Evolutionary conservation across 2,113 vertebrate species (phyloP).

Genomic region (Notechis scutatus): DNA sequence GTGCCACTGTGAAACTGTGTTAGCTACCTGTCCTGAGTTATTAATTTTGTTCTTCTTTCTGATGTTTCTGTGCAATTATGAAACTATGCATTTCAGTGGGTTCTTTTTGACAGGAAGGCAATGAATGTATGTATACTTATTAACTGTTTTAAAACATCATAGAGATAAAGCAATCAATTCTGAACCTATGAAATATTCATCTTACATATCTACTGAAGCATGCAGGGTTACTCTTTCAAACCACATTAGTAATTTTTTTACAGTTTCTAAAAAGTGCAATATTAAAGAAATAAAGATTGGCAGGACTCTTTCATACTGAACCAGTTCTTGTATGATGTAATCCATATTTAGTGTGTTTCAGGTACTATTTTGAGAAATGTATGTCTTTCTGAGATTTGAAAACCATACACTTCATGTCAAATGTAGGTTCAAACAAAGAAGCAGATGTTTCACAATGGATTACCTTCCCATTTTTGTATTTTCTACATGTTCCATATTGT

Average conservation of each 20-base stretch:
- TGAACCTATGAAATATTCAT: slow-evolving; percentile 5
- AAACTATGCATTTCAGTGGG: neutral
- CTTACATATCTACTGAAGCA: neutral
- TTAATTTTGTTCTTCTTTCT: neutral
- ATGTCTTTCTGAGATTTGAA: neutral
- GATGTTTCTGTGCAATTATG: neutral
- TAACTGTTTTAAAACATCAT: neutral
- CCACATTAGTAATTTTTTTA: slow-evolving; percentile 27
- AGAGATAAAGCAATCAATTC: neutral
- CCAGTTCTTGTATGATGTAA: slow-evolving; percentile 43
- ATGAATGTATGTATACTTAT: neutral
- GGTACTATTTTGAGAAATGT: neutral
- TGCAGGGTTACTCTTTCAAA: slow-evolving; percentile 23
- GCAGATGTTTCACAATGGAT: neutral
- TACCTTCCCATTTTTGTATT: slow-evolving; percentile 7
- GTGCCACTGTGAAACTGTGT: neutral
- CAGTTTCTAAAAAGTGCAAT: slow-evolving; percentile 30
- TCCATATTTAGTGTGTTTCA: slow-evolving; percentile 26
- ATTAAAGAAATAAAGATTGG: slow-evolving; percentile 45
- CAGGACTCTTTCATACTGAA: slow-evolving; percentile 37
- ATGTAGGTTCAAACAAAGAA: neutral
- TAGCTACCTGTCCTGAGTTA: neutral
- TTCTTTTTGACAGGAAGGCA: neutral
- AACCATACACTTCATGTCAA: neutral
- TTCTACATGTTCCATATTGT: neutral